Base-by-base conservation (phyloP, 2,113 vertebrate genomes). In the Lycaon pictus region DNA sequence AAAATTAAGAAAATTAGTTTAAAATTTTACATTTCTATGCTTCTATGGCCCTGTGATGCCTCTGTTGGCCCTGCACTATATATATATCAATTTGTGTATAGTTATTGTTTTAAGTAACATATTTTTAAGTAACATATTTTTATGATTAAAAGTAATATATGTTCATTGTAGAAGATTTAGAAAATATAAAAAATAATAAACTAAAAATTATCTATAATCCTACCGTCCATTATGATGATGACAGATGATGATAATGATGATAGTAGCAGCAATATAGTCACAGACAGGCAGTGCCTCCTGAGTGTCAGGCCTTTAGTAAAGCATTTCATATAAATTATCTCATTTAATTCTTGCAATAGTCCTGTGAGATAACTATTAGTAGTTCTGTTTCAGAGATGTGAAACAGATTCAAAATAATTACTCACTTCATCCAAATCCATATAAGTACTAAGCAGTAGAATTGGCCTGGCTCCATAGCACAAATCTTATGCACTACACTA, bases 151-250 rank as follows among this genome's bases (percentile, higher is more conserved):
- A 58, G 29, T 67, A 93, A 93, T 48, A 22, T 0, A 74, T 55
- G 9, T 3, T 48, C 11, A 55, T 77, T 82, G 19, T 60, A 69
- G 1, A 81, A 77, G 67, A 74, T 65, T 25, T 81, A 17, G 15
- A 93, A 90, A 95, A 58, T 55, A 58, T 4, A 55, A 29, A 62
- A 91, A 83, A 65, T 48, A 65, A 43, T 37, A 25, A 93, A 35
- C 22, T 88, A 82, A 95, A 88, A 79, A 37, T 65, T 8, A 90
- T 86, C 15, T 93, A 93, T 9, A 95, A 76, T 76, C 19, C 23
- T 84, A 63, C 7, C 7, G 51, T 12, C 22, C 3, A 77, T 62
- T n/a, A 93, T 76, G 19, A 27, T 43, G 5, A n/a, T 67, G n/a
- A 67, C n/a, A 23, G 5, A 74, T 65, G 15, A 74, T 23, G 20